Evolutionary conservation across 2,113 vertebrate genomes (phyloP).

Genomic region (Alouatta palliata): DNA sequence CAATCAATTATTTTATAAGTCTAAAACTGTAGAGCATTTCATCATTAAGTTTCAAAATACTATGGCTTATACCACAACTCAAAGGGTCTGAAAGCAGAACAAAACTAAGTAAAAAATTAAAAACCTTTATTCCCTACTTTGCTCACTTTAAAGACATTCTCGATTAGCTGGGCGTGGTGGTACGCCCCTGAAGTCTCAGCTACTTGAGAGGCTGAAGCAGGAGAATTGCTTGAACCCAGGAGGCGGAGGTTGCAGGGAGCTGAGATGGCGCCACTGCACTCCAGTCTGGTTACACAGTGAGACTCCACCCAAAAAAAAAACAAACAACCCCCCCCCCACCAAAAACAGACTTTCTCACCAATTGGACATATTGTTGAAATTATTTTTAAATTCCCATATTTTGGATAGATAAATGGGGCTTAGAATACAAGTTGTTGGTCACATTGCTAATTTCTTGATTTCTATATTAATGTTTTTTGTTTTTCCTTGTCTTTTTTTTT

Average conservation of each 20-base stretch:
- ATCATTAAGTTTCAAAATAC: not conserved
- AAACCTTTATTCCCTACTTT: not conserved
- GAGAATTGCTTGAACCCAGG: no score
- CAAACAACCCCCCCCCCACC: no score
- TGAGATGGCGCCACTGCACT: no score
- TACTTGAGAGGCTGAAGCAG: no score
- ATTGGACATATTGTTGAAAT: not conserved
- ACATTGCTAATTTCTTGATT: constrained; percentile 3
- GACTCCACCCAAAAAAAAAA: no score
- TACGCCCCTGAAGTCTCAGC: no score
- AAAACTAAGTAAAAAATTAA: not conserved
- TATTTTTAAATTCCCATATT: not conserved
- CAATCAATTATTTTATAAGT: not conserved
- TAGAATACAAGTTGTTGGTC: not conserved
- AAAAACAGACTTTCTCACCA: not conserved
- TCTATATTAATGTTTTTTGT: not conserved
- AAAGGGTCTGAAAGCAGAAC: not conserved
- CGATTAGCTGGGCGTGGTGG: no score
- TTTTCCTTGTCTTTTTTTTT: not conserved
- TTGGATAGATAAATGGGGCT: not conserved
- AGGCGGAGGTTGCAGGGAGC: no score
- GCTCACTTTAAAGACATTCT: not conserved
- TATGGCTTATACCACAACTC: not conserved
- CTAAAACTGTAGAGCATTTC: not conserved
- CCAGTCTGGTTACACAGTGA: no score